Evolutionary conservation across 2,113 vertebrate species (phyloP).

Genomic region (Columba janthina): DNA sequence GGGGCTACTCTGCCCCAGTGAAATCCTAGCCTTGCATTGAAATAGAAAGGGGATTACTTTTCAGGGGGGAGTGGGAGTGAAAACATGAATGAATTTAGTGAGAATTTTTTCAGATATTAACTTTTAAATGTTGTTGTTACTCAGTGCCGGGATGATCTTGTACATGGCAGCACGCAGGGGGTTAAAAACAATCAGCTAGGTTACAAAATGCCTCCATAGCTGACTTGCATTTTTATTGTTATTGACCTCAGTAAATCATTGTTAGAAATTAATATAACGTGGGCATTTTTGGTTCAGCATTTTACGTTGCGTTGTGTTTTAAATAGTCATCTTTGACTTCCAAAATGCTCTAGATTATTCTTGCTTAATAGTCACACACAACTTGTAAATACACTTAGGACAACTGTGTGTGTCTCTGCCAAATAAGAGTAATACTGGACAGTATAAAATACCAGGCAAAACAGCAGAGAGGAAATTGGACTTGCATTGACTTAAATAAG

Average conservation of each 20-base stretch:
- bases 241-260: conserved; percentile 70
- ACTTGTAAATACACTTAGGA: background rate
- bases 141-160: background rate
- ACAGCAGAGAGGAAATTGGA: conserved; percentile 72
- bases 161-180: background rate
- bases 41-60: background rate
- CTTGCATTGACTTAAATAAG: conserved; percentile 79
- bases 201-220: conserved; percentile 19
- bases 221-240: conserved; percentile 61
- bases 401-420: conserved; percentile 9
- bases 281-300: background rate
- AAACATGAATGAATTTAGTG: conserved; percentile 18
- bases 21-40: background rate
- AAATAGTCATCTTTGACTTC: conserved; percentile 40
- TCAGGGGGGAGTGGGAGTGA: background rate
- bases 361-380: background rate
- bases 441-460: conserved; percentile 50
- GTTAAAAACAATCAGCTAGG: conserved; percentile 12
- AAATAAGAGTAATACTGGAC: conserved; percentile 23
- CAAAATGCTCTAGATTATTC: conserved; percentile 41
- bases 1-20: background rate
- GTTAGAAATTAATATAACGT: conserved; percentile 64
- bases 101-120: background rate
- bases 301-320: background rate
- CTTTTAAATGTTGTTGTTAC: background rate